These are phyloP conservation scores for Pelvicachromis taeniatus DNA, from an alignment of 2,113 vertebrate genomes.

Conservation along the genomic window DNA sequence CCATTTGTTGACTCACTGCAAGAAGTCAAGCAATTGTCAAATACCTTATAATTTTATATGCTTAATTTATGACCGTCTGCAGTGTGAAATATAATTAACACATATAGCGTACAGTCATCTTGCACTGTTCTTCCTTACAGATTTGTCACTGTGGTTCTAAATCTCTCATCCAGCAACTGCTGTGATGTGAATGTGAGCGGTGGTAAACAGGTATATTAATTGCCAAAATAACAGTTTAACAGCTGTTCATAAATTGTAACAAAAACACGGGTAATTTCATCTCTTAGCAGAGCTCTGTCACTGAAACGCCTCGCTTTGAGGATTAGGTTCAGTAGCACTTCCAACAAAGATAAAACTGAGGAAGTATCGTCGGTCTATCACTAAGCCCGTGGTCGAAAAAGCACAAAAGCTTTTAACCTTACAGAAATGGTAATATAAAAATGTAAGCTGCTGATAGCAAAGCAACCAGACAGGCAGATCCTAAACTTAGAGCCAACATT, in stretches of 20 bases:
- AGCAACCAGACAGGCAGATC: constrained; percentile 10
- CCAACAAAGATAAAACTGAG: background rate
- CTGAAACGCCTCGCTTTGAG: background rate
- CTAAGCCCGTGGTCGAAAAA: background rate
- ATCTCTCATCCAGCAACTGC: background rate
- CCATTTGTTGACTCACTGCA: background rate
- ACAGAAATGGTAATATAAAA: constrained; percentile 28
- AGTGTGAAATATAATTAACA: background rate
- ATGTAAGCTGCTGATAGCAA: constrained; percentile 4
- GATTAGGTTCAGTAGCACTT: background rate
- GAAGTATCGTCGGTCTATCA: background rate
- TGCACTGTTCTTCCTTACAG: background rate
- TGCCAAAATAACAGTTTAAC: background rate
- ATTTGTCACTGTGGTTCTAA: background rate
- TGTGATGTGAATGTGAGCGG: background rate
- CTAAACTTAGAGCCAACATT: constrained; percentile 27
- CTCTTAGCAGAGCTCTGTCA: background rate
- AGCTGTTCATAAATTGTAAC: background rate
- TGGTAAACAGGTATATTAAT: background rate
- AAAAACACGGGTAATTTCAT: background rate
- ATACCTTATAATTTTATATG: background rate
- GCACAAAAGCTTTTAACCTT: constrained; percentile 24
- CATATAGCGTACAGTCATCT: background rate
- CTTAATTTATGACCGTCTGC: background rate
- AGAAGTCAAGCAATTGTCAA: background rate